Percentiles rank a stretch among this genome's conserved stretches.
These are phyloP conservation scores for Eurystomus gularis DNA, from an alignment of 2,113 vertebrate species.

Conservation along the genomic window DNA sequence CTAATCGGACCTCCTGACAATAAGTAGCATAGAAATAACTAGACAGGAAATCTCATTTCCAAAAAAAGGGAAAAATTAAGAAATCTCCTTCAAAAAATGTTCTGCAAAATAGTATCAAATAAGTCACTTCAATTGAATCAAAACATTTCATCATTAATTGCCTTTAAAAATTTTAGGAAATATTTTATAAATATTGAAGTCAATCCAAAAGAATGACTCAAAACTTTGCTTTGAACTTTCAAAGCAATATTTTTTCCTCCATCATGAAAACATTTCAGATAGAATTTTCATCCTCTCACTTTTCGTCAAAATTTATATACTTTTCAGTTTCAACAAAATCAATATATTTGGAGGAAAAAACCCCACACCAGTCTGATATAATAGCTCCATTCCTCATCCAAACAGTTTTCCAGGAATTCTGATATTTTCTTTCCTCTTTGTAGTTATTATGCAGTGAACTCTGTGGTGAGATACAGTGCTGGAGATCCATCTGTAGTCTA, in stretches of 20 bases:
- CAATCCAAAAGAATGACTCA: background rate
- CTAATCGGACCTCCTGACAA: background rate
- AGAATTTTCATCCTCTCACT: background rate
- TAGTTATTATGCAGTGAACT: background rate
- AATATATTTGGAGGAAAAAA: background rate
- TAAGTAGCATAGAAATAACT: background rate
- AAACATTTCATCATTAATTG: background rate
- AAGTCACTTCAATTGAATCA: background rate
- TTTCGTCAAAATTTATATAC: background rate
- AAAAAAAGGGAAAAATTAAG: background rate
- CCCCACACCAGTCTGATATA: background rate
- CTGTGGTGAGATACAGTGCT: background rate
- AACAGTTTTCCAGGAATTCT: background rate
- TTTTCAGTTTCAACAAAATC: background rate
- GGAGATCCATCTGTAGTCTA: background rate
- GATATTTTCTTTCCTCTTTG: background rate
- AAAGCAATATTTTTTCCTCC: background rate
- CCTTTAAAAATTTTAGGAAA: background rate
- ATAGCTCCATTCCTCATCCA: background rate
- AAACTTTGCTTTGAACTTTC: background rate
- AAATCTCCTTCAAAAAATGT: background rate
- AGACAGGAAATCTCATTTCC: background rate
- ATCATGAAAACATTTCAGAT: background rate
- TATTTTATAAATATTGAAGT: background rate
- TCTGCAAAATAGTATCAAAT: background rate